phyloP scores from a whole-genome alignment of 2,113 vertebrate genomes.

The Hippopotamus amphibius region DNA sequence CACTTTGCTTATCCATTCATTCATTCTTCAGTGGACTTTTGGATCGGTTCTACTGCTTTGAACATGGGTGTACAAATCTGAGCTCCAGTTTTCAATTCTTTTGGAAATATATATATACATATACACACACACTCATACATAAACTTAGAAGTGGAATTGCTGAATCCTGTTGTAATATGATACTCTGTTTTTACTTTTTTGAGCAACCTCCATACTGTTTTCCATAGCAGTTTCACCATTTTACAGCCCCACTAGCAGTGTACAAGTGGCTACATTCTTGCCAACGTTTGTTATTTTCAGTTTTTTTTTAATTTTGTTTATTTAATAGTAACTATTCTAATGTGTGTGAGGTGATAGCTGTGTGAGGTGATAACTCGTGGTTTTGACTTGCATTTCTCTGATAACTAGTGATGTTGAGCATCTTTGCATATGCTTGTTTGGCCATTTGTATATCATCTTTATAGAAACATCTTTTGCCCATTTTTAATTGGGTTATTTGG shows the following conservation, averaged over 20 bases:
- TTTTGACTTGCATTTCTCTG: not conserved
- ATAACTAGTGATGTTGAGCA: not conserved
- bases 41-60: not conserved
- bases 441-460: not conserved
- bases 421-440: not conserved
- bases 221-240: not conserved
- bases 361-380: not conserved
- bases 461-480: not conserved
- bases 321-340: not conserved
- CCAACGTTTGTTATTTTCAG: not conserved
- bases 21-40: not conserved
- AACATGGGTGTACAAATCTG: not conserved
- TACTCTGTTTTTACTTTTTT: not conserved
- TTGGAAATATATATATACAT: not conserved
- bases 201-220: not conserved
- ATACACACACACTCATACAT: not conserved
- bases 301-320: not conserved
- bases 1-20: not conserved
- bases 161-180: not conserved
- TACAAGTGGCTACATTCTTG: not conserved
- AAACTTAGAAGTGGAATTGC: not conserved
- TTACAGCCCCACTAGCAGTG: not conserved
- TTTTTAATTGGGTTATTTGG: not conserved
- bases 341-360: not conserved
- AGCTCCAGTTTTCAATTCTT: not conserved